phyloP scores from a whole-genome alignment of 2,888 invertebrate species.

The Phyllotreta striolata region DNA sequence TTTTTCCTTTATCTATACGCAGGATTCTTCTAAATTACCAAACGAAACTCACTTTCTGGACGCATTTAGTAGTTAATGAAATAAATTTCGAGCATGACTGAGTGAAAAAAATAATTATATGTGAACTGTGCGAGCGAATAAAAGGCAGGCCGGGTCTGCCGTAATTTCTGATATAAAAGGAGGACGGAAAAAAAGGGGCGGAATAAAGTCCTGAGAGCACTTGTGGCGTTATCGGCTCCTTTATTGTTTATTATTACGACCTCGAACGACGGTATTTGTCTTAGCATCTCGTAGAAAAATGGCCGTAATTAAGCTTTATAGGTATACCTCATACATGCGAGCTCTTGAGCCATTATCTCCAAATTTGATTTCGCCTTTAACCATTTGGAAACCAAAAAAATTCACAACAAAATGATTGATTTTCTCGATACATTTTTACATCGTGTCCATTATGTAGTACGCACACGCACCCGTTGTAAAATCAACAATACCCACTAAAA shows the following conservation, averaged over 20 bases:
- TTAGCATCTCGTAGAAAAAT: conserved; percentile 1
- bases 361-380: no score
- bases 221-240: conserved; percentile 22
- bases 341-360: neutral
- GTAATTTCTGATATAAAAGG: conserved; percentile 3
- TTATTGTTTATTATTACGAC: conserved; percentile 19
- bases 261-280: conserved; percentile 12
- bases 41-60: no score
- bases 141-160: neutral
- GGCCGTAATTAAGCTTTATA: conserved; percentile 7
- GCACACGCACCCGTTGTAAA: conserved; percentile 6
- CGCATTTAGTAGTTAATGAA: no score
- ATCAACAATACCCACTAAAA: conserved; percentile 13
- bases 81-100: no score
- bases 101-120: no score
- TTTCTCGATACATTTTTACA: no score
- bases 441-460: neutral
- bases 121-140: no score
- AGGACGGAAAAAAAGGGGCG: conserved; percentile 1
- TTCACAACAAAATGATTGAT: no score
- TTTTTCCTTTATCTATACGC: no score
- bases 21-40: no score
- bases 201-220: conserved; percentile 19
- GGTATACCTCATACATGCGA: neutral
- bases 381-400: no score